phyloP scores from a whole-genome alignment of 2,888 invertebrate genomes.

The Tortrix viridana region DNA sequence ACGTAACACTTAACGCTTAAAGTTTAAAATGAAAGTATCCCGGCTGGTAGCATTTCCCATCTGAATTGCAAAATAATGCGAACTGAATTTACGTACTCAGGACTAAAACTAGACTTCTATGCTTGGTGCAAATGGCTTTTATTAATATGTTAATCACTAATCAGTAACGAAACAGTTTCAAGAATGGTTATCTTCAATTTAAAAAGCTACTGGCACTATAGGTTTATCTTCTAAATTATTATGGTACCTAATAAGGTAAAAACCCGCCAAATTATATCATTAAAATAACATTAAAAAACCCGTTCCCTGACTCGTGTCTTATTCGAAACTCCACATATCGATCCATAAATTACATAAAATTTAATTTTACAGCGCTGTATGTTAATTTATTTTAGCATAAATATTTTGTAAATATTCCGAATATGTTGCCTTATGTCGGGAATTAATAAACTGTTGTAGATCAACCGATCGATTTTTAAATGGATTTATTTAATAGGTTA shows the following conservation, averaged over 20 bases:
- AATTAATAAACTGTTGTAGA: slow-evolving; percentile 17
- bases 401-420: slow-evolving; percentile 35
- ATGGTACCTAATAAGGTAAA: neutral
- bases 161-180: too few species aligned
- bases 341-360: slow-evolving; percentile 18
- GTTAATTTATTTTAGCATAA: slow-evolving; percentile 33
- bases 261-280: slow-evolving; percentile 32
- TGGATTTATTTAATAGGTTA: neutral
- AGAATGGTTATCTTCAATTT: too few species aligned
- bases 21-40: too few species aligned
- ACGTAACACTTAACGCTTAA: too few species aligned
- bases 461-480: neutral
- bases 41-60: too few species aligned
- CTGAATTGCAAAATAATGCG: too few species aligned
- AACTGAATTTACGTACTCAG: too few species aligned
- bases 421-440: slow-evolving; percentile 8
- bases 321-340: slow-evolving; percentile 22
- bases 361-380: slow-evolving; percentile 21
- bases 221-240: neutral
- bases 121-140: too few species aligned
- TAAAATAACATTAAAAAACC: slow-evolving; percentile 7
- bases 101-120: too few species aligned
- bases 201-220: too few species aligned
- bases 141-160: too few species aligned
- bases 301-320: slow-evolving; percentile 15